Evolutionary conservation across 2,797 vertebrate genomes (phyloP), one percentile per base, ranked within the genome.

Genomic region (Knipowitschia caucasica): DNA sequence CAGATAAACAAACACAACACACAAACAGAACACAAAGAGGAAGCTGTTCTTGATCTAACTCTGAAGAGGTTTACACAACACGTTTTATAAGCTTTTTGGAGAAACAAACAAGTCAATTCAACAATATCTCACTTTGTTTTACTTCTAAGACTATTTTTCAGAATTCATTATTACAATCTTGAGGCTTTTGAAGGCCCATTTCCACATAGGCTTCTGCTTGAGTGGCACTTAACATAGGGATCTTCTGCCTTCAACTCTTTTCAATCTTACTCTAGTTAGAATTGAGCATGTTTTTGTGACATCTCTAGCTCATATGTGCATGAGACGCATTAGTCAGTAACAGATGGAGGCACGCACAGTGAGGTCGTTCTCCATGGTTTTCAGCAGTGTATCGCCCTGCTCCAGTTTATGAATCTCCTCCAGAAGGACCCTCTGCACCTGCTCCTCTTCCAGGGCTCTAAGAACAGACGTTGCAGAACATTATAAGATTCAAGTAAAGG

Each of bases 341-440:
- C 24, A 50, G 45, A n/a, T 5, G 46, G 20, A 17, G 43, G 26
- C 27, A 67, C 73, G 11, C 89, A 98, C 96, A 64, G 14, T 83
- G 70, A 95, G 81, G 54, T 98, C 93, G 74, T 93, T 92, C 59
- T 98, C 94, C 86, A 96, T 89, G 74, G 59, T 87, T 80, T 85
- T 91, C 67, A 99, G 84, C 38, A 81, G 66, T 34, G 80, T 75
- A 55, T 91, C 89, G 61, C 92, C 88, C 77, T 91, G 90, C 77
- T 98, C 94, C 87, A 94, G 81, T 21, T 74, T 92, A 56, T 89
- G 76, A 35, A 98, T 87, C 67, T 97, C 93, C 20, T 93, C 88
- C 64, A 83, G 34, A 21, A 99, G 84, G 59, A 77, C 75, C 34
- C 71, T 72, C 55, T 89, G 85, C 62, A 97, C 86, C 52, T 89